Evolutionary conservation across 1,140 invertebrate genomes (phyloP), one percentile per base, ranked within the genome.

Genomic region (Papilio helenus): DNA sequence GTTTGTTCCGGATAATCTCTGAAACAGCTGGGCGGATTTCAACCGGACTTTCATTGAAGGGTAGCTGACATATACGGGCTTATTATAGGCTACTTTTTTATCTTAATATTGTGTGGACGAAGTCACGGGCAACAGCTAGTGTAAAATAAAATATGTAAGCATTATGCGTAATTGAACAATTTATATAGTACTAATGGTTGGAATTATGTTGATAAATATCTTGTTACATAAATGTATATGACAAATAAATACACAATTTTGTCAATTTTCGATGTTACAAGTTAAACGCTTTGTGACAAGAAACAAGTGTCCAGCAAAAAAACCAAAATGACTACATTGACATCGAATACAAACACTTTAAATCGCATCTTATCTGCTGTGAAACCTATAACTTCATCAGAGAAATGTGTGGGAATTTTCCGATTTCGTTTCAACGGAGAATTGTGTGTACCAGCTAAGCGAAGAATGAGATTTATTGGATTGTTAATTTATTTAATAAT

Each of bases 321-420:
- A 1, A 68, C 34, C 18, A 55, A 68, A 29, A 68, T 68, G 61
- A 61, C 26, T 12, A n/a, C 26, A 1, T 29, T 68, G 9, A 1
- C 61, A 65, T 51, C n/a, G 5, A 68, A 68, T 68, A 26, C 4
- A 29, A 26, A 65, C 12, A 5, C 34, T 92, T 73, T 5, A 0
- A 34, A 68, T 14, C 61, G 61, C 8, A 8, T 29, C 7, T 29
- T 74, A 1, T 51, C 3, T 44, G 42, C 72, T 74, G 7, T 74
- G 0, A 20, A 49, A 20, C 72, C 72, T 49, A 46, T 74, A 74
- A 7, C 49, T 16, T 51, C 29, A 29, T 74, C 51, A 49, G 72
- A 74, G 29, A 74, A 7, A 49, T 23, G 39, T 49, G 46, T 3
- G 20, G 72, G 72, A 0, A 73, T 73, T 20, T 73, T 73, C 20